Evolutionary conservation across 2,888 invertebrate species (phyloP).

Genomic region (Drosophila neonasuta): DNA sequence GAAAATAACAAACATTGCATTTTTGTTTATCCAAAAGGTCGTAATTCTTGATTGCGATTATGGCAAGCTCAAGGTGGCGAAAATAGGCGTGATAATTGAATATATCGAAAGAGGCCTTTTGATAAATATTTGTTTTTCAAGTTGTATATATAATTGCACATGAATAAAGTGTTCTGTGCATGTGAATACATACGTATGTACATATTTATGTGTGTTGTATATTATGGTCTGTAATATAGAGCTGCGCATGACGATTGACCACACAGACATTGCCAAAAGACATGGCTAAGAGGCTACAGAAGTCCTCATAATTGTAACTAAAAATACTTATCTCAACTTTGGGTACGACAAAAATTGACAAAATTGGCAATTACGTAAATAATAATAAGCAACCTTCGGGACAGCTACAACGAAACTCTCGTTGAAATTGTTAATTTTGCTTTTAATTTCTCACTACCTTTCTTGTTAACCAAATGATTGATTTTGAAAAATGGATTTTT

Average conservation of each 20-base stretch:
- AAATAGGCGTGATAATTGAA: background rate
- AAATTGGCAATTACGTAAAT: slow-evolving; percentile 23
- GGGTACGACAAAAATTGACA: slow-evolving; percentile 5
- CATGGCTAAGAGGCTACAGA: slow-evolving; percentile 1
- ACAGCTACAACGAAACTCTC: background rate
- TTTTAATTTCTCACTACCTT: slow-evolving; percentile 6
- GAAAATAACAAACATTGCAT: background rate
- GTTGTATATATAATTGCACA: background rate
- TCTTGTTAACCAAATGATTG: no score
- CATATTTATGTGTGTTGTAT: background rate
- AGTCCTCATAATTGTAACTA: slow-evolving; percentile 16
- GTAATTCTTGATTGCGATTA: background rate
- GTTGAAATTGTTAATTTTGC: background rate
- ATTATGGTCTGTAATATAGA: slow-evolving; percentile 3
- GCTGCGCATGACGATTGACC: background rate
- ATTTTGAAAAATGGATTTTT: no score
- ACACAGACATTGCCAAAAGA: slow-evolving; percentile 2
- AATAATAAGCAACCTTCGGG: background rate
- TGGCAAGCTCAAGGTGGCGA: background rate
- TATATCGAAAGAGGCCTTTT: background rate
- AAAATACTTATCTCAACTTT: slow-evolving; percentile 13
- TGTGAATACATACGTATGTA: background rate
- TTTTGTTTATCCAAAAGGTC: background rate
- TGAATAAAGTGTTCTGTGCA: background rate
- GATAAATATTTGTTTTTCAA: background rate